Evolutionary conservation across 2,888 invertebrate genomes (phyloP).

Genomic region (Diaperis boleti): DNA sequence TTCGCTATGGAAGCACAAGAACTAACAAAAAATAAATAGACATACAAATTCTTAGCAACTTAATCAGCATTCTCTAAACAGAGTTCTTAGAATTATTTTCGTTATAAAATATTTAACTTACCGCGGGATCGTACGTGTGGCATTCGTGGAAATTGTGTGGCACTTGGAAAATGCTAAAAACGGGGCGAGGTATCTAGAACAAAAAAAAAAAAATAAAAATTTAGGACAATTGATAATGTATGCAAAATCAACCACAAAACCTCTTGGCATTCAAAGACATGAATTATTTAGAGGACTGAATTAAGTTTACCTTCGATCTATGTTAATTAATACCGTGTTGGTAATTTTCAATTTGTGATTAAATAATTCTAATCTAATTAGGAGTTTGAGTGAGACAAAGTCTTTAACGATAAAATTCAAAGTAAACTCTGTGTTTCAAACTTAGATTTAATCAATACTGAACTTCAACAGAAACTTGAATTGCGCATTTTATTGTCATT

Average conservation of each 20-base stretch:
- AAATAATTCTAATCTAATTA: no score
- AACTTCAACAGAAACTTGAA: conserved; percentile 1
- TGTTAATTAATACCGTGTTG: neutral
- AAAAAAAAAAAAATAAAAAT: neutral
- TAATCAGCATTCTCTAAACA: neutral
- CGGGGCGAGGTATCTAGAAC: conserved; percentile 15
- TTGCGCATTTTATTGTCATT: no score
- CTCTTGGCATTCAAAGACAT: neutral
- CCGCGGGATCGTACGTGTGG: conserved; percentile 9
- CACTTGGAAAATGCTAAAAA: conserved; percentile 13
- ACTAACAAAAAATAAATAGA: conserved; percentile 19
- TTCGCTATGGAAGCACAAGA: neutral
- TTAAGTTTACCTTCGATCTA: neutral
- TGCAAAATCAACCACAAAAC: conserved; percentile 14
- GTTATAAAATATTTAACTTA: conserved; percentile 1
- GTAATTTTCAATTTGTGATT: conserved; percentile 1
- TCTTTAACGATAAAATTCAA: conserved; percentile 2
- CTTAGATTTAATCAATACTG: conserved; percentile 1
- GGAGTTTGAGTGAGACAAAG: neutral
- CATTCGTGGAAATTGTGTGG: conserved; percentile 14
- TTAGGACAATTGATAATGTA: neutral
- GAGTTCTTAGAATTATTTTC: neutral
- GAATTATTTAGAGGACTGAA: neutral
- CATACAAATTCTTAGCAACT: neutral
- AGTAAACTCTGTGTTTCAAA: conserved; percentile 1